Evolutionary conservation across 37 sponge, comb jelly and placozoan genomes (phyloP).

Genomic region (Geodia barretti): DNA sequence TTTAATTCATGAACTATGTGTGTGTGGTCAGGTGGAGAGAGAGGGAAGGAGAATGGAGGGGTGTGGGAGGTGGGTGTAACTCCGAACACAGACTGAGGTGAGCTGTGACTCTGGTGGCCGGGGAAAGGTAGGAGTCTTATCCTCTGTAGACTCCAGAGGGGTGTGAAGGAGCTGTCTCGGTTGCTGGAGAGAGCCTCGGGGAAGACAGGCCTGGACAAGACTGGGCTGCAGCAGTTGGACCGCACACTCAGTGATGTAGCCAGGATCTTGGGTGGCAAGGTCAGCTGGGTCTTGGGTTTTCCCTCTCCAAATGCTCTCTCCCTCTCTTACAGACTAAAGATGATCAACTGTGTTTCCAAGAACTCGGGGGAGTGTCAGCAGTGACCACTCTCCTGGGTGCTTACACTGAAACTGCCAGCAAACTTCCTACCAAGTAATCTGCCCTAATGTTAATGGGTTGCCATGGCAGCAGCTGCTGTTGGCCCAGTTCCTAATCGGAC

Average conservation of each 20-base stretch:
- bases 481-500: neutral
- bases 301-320: too few relatives aligned
- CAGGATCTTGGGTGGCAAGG: conserved; percentile 22
- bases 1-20: neutral
- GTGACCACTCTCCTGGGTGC: conserved; percentile 31
- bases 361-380: conserved; percentile 57
- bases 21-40: conserved; percentile 8
- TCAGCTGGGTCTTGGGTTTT: neutral
- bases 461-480: neutral
- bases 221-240: conserved; percentile 40
- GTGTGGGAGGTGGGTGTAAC: neutral
- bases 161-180: conserved; percentile 47
- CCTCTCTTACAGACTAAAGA: conserved; percentile 15
- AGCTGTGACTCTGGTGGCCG: too few relatives aligned
- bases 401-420: conserved; percentile 3
- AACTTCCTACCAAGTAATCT: conserved; percentile 27
- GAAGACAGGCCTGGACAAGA: neutral
- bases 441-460: neutral
- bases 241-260: conserved; percentile 51
- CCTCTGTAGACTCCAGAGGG: conserved; percentile 26
- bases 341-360: conserved; percentile 52
- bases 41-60: neutral
- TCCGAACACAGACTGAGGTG: conserved; percentile 1
- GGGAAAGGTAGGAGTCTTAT: too few relatives aligned
- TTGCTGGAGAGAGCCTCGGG: conserved; percentile 23